Percentiles rank a stretch among this genome's conserved stretches.
Conservation (phyloP, 2,888 invertebrate species). For the Apamea sordens region DNA sequence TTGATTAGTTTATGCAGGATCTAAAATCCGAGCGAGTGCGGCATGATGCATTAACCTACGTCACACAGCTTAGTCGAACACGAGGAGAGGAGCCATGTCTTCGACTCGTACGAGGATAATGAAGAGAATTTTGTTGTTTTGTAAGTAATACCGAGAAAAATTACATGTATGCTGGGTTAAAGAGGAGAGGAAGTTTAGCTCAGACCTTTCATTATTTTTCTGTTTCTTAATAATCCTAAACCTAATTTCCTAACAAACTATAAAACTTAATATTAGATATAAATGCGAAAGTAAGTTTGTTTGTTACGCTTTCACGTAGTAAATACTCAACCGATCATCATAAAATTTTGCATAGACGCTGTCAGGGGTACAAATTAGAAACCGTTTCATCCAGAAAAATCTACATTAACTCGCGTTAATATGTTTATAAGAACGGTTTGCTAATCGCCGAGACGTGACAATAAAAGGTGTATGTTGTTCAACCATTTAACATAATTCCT, state of each 20-base stretch:
- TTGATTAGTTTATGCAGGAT: slow-evolving; percentile 85
- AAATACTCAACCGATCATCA: too few species aligned
- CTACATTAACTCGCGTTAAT: too few species aligned
- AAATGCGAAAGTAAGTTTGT: too few species aligned
- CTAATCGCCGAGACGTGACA: too few species aligned
- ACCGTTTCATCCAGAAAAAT: too few species aligned
- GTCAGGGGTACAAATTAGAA: too few species aligned
- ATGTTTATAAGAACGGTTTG: background rate
- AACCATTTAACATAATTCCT: background rate
- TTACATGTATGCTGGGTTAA: background rate
- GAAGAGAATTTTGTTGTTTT: background rate
- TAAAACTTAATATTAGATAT: too few species aligned
- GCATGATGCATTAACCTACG: slow-evolving; percentile 84
- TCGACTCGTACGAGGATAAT: slow-evolving; percentile 14
- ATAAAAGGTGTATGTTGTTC: background rate
- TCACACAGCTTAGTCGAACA: slow-evolving; percentile 80
- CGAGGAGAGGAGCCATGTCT: slow-evolving; percentile 65
- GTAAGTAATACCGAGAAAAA: too few species aligned
- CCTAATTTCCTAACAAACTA: too few species aligned
- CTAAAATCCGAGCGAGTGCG: slow-evolving; percentile 78
- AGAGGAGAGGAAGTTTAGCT: background rate
- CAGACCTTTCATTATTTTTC: background rate
- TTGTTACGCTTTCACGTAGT: too few species aligned
- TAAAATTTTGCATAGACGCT: too few species aligned
- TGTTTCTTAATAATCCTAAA: background rate